phyloP scores from a whole-genome alignment of 2,797 vertebrate genomes.

The Sorex maritimensis region DNA sequence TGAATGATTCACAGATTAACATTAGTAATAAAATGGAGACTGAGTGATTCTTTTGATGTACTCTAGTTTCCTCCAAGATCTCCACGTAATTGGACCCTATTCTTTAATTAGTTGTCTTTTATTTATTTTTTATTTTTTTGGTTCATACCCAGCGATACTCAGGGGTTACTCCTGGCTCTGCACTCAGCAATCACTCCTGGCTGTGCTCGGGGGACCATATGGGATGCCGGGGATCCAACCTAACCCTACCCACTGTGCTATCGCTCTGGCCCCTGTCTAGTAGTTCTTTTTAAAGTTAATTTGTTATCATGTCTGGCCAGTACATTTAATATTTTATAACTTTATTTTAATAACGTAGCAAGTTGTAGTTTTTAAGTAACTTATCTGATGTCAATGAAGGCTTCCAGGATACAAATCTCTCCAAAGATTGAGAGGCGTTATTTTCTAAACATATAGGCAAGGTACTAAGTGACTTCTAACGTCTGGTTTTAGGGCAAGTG shows the following conservation, averaged over 20 bases:
- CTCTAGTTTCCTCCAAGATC: background rate
- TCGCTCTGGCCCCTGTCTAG: background rate
- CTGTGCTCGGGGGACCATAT: too few species aligned
- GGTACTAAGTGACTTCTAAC: slow-evolving; percentile 29
- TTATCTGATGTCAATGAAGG: slow-evolving; percentile 44
- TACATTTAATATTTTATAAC: slow-evolving; percentile 60
- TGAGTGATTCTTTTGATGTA: background rate
- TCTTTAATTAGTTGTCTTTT: background rate
- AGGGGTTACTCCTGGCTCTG: too few species aligned
- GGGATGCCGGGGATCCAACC: too few species aligned
- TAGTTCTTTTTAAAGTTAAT: background rate
- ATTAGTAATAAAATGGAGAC: background rate
- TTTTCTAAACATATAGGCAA: slow-evolving; percentile 49
- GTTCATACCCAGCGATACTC: too few species aligned
- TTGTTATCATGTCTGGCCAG: background rate
- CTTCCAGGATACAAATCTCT: slow-evolving; percentile 52
- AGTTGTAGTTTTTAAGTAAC: background rate
- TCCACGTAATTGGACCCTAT: background rate
- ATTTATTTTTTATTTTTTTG: background rate
- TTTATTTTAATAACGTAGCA: slow-evolving; percentile 37
- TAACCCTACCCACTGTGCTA: too few species aligned
- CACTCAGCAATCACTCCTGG: too few species aligned
- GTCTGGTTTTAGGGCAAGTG: slow-evolving; percentile 39
- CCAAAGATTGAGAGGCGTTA: slow-evolving; percentile 20
- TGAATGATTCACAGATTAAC: slow-evolving; percentile 4